Percentiles rank a stretch among this genome's conserved stretches.
Evolutionary conservation across 2,113 vertebrate genomes (phyloP).

Genomic region (Pedionomus torquatus): DNA sequence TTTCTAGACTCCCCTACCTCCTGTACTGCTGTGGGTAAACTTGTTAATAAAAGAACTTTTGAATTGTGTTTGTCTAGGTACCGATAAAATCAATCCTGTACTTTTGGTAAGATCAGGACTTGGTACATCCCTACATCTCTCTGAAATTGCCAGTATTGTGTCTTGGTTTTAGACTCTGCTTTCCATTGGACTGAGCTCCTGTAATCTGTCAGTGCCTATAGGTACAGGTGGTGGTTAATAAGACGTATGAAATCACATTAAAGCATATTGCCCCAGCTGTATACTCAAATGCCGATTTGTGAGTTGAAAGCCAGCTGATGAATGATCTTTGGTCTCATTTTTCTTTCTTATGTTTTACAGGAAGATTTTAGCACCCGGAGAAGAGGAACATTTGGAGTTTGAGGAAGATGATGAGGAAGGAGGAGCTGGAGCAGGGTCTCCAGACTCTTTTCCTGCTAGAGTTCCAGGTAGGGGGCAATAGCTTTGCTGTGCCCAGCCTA

Average conservation of each 20-base stretch:
- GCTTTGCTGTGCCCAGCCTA: neutral
- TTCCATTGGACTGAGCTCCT: neutral
- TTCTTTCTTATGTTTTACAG: slow-evolving; percentile 66
- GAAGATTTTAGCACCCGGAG: slow-evolving; percentile 96
- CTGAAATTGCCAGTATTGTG: neutral
- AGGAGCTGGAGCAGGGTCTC: slow-evolving; percentile 85
- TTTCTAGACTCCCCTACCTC: neutral
- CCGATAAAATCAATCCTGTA: neutral
- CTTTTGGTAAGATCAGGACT: neutral
- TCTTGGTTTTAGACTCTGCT: neutral
- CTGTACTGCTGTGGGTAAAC: neutral
- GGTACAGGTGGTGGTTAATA: neutral
- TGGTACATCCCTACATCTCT: neutral
- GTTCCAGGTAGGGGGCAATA: slow-evolving; percentile 83
- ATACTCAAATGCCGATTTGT: neutral
- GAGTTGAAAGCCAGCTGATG: neutral
- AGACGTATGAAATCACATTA: neutral
- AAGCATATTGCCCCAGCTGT: neutral
- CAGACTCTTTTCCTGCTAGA: slow-evolving; percentile 83
- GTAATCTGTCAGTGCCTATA: neutral
- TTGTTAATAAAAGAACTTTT: neutral
- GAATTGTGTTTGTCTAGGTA: neutral
- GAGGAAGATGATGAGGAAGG: slow-evolving; percentile 95
- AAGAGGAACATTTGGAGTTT: slow-evolving; percentile 95
- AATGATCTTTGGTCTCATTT: neutral